Evolutionary conservation across 2,113 vertebrate species (phyloP).

Genomic region (Neopipo cinnamomea): DNA sequence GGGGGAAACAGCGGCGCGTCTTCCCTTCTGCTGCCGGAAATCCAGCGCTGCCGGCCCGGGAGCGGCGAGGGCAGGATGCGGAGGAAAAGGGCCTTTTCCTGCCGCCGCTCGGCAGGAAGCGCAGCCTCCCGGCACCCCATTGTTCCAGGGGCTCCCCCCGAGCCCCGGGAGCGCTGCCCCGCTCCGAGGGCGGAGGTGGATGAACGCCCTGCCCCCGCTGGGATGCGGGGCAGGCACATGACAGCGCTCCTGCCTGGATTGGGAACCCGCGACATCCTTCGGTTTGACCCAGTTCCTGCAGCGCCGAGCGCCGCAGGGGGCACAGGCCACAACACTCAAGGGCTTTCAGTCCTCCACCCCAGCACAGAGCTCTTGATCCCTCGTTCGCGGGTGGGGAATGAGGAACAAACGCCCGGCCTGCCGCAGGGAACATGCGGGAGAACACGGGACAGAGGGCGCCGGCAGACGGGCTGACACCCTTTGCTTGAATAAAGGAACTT

Average conservation of each 20-base stretch:
- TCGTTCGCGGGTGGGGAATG: neutral
- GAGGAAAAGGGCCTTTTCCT: conserved; percentile 53
- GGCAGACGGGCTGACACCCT: neutral
- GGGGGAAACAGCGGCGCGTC: neutral
- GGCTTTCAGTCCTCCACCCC: fast-evolving
- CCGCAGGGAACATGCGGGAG: neutral
- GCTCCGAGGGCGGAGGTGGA: neutral
- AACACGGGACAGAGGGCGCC: neutral
- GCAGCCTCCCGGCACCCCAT: neutral
- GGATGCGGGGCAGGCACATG: neutral
- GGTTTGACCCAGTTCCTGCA: neutral
- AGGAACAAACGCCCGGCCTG: neutral
- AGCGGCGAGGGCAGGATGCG: neutral
- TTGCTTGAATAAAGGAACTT: neutral
- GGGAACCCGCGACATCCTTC: neutral
- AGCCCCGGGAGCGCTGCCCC: neutral
- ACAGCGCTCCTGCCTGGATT: neutral
- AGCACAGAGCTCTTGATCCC: neutral
- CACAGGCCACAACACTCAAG: fast-evolving
- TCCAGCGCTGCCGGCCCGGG: neutral
- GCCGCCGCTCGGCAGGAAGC: conserved; percentile 44
- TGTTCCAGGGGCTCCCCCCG: neutral
- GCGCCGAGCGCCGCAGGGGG: neutral
- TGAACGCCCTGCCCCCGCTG: fast-evolving
- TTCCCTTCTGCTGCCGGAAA: neutral